Percentiles rank a stretch among this genome's conserved stretches.
These are phyloP conservation scores for Neosilurus mollespiculum DNA, from an alignment of 2,797 vertebrate genomes.

Conservation along the genomic window DNA sequence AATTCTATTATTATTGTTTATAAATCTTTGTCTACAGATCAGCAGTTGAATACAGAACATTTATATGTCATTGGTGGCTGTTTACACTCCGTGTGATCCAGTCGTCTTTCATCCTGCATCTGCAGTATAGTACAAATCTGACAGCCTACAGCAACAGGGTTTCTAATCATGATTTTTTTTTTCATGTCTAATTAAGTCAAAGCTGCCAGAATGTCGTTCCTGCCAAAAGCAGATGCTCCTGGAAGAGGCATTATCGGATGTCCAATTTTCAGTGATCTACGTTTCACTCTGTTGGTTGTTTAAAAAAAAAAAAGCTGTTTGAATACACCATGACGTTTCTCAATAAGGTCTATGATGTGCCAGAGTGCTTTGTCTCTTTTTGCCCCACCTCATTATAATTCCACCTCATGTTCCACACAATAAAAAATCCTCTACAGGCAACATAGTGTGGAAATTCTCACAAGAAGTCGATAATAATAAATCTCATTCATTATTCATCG, in stretches of 20 bases:
- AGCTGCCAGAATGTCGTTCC: not conserved
- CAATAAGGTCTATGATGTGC: not conserved
- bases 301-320: not conserved
- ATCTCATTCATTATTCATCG: slow-evolving; percentile 23
- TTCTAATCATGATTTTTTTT: slow-evolving; percentile 22
- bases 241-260: not conserved
- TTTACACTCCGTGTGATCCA: not conserved
- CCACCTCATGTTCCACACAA: not conserved
- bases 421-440: not conserved
- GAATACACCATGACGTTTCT: not conserved
- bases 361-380: slow-evolving; percentile 6
- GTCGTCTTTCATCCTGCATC: not conserved
- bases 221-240: slow-evolving; percentile 33
- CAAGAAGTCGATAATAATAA: not conserved
- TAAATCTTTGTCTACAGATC: not conserved
- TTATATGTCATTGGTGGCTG: not conserved
- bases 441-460: not conserved
- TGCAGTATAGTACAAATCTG: not conserved
- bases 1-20: not conserved
- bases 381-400: not conserved
- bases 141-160: not conserved
- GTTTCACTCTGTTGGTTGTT: not conserved
- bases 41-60: not conserved
- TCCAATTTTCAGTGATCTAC: not conserved
- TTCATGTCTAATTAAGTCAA: slow-evolving; percentile 37